A percentile compares a stretch with the other conserved stretches of the same genome.
Conservation (phyloP, 2,113 vertebrate species). For the Marmota monax region DNA sequence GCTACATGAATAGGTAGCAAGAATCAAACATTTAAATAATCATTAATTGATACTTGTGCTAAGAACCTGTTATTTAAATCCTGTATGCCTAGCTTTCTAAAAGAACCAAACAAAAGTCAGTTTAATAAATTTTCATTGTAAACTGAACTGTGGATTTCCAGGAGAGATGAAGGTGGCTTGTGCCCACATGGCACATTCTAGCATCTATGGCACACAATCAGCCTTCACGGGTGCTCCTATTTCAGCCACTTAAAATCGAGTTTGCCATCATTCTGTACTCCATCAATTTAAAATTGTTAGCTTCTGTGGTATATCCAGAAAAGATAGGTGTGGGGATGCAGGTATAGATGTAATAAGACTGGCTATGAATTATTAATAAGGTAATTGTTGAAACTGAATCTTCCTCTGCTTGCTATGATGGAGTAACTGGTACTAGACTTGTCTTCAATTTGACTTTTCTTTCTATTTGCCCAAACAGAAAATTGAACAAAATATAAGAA, state of each 20-base stretch:
- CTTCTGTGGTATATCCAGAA: background rate
- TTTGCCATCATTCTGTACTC: background rate
- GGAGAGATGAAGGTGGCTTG: background rate
- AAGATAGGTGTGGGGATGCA: background rate
- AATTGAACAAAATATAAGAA: constrained; percentile 12
- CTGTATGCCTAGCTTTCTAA: constrained; percentile 33
- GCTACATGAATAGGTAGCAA: constrained; percentile 29
- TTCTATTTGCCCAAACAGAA: background rate
- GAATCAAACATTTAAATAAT: constrained; percentile 46
- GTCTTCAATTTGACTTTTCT: background rate
- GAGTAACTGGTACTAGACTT: background rate
- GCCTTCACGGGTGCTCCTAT: background rate
- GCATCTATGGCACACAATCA: background rate
- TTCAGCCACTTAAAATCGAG: background rate
- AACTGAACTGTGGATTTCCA: background rate
- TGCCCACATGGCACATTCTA: background rate
- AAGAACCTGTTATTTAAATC: constrained; percentile 58
- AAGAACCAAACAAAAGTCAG: constrained; percentile 8
- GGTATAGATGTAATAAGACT: background rate
- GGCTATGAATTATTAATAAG: background rate
- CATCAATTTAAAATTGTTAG: background rate
- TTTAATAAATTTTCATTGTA: constrained; percentile 11
- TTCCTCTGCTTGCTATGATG: background rate
- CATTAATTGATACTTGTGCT: constrained; percentile 11
- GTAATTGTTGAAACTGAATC: background rate